phyloP scores from a whole-genome alignment of 2,113 vertebrate genomes.

The Eulemur macaco region DNA sequence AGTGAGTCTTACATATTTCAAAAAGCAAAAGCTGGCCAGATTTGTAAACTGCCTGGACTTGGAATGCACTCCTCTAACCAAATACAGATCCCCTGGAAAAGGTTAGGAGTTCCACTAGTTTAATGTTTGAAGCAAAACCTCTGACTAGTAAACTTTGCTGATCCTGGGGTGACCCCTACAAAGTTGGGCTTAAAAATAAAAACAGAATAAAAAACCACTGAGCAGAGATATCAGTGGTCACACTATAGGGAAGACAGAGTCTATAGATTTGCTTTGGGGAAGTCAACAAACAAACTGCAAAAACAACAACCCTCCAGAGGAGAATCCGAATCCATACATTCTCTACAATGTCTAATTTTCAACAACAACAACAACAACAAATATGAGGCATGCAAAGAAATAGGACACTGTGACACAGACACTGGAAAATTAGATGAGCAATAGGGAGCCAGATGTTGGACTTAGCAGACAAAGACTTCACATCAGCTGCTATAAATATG shows the following conservation, averaged over 20 bases:
- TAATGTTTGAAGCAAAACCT: neutral
- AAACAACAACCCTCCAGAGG: neutral
- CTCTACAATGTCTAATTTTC: neutral
- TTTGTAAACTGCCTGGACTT: neutral
- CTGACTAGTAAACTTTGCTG: neutral
- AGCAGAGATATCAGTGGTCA: neutral
- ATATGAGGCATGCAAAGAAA: neutral
- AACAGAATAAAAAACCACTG: neutral
- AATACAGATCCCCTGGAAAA: neutral
- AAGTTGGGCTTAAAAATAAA: neutral
- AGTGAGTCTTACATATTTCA: neutral
- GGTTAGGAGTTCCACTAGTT: neutral
- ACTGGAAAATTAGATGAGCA: neutral
- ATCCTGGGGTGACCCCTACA: neutral
- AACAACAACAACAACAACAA: neutral
- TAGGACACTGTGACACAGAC: neutral
- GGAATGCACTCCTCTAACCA: neutral
- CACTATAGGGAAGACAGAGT: neutral
- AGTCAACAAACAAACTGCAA: neutral
- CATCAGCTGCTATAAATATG: neutral
- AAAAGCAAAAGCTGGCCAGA: neutral
- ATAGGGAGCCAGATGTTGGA: neutral
- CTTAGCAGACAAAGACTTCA: neutral
- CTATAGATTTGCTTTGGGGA: neutral
- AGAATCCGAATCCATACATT: neutral